phyloP scores from a whole-genome alignment of 2,797 vertebrate species.

The Choloepus didactylus region DNA sequence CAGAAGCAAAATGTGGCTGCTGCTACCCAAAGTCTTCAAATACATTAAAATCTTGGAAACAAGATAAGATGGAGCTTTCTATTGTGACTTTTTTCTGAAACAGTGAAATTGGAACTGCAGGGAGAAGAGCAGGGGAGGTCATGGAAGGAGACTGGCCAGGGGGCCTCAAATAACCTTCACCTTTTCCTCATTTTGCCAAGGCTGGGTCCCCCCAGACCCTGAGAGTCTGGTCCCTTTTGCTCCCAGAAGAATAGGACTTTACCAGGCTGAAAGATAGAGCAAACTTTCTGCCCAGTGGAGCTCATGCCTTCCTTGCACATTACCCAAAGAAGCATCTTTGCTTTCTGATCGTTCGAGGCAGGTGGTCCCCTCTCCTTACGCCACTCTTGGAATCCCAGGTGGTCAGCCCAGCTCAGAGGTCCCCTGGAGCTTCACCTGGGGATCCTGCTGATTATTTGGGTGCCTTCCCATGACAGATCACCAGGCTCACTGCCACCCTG shows the following conservation, averaged over 20 bases:
- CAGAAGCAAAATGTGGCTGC: not conserved
- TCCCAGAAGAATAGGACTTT: not conserved
- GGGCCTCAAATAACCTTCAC: not conserved
- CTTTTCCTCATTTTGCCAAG: not conserved
- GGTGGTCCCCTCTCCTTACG: too few species aligned
- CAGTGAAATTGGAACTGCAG: not conserved
- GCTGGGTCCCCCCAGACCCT: not conserved
- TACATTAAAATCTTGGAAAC: not conserved
- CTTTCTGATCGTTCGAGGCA: not conserved
- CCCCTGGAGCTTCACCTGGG: not conserved
- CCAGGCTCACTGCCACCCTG: not conserved
- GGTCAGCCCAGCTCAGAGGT: not conserved
- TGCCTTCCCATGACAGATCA: not conserved
- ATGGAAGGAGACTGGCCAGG: not conserved
- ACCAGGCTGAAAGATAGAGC: not conserved
- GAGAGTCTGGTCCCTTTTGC: not conserved
- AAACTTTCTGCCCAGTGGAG: fast-evolving
- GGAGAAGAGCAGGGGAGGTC: not conserved
- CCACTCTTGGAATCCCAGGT: not conserved
- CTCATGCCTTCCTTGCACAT: not conserved
- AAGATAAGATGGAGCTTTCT: not conserved
- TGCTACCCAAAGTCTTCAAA: not conserved
- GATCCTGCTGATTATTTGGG: not conserved
- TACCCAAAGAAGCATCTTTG: not conserved
- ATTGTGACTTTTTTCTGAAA: not conserved